Percentiles rank a stretch among this genome's conserved stretches.
Conservation (phyloP, 1,140 invertebrate genomes). For the Drosophila oshimai region DNA sequence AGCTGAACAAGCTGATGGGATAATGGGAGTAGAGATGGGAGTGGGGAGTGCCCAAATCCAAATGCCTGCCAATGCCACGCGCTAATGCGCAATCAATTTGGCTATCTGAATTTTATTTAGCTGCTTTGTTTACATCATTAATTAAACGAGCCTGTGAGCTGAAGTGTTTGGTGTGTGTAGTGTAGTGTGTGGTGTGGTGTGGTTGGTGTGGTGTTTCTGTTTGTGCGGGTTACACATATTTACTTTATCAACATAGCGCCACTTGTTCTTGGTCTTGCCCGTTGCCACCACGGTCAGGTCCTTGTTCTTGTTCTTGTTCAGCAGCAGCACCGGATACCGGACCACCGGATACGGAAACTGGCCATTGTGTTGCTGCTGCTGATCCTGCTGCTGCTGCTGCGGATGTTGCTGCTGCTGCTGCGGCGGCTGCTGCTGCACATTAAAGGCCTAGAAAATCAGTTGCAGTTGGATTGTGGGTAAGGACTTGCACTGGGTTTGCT, state of each 20-base stretch:
- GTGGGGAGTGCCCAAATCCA: conserved; percentile 34
- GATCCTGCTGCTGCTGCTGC: conserved; percentile 15
- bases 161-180: conserved; percentile 26
- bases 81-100: conserved; percentile 29
- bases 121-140: conserved; percentile 48
- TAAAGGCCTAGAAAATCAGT: conserved; percentile 75
- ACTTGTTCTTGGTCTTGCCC: conserved; percentile 81
- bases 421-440: conserved; percentile 46
- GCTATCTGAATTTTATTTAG: conserved; percentile 34
- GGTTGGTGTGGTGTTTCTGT: conserved; percentile 4
- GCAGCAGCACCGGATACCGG: conserved; percentile 80
- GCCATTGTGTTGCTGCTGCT: conserved; percentile 15
- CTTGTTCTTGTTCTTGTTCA: conserved; percentile 81
- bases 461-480: conserved; percentile 27
- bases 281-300: conserved; percentile 79
- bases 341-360: conserved; percentile 57
- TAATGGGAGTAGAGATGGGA: conserved; percentile 3
- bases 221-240: conserved; percentile 66
- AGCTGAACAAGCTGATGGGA: not conserved
- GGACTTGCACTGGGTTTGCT: conserved; percentile 15
- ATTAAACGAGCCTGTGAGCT: conserved; percentile 45
- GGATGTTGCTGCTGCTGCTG: conserved; percentile 28
- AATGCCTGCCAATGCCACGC: conserved; percentile 18
- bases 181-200: not conserved
- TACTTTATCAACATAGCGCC: conserved; percentile 82